Evolutionary conservation across 1,140 invertebrate species (phyloP), one percentile per base, ranked within the genome.

Genomic region (Galendromus occidentalis): DNA sequence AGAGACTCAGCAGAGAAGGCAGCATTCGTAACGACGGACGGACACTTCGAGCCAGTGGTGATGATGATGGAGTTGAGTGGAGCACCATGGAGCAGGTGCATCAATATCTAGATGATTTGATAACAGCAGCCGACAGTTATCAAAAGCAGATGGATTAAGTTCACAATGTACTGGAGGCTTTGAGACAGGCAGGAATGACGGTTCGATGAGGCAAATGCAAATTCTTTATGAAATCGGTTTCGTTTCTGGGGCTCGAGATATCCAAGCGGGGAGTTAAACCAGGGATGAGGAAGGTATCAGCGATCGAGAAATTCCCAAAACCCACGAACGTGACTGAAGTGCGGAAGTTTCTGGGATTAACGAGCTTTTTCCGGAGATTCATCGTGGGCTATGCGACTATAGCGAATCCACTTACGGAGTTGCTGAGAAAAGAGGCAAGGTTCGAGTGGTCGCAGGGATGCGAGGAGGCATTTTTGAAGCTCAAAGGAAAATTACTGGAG

Each of bases 341-440:
- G 0, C 55, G 69, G 28, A 22, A 45, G 12, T 75, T 77, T 47
- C 64, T 75, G 0, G 75, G 74, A 1, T 68, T 75, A 30, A 67
- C 69, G 7, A 68, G 70, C 7, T 77, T 74, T 51, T 75, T 73
- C 44, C 39, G 73, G 12, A 66, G 66, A 44, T 76, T 75, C 64
- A 71, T 77, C 7, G 33, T 45, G 44, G 64, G 70, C 44, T 75
- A 69, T 67, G 67, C 74, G 2, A 47, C 67, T n/a, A 68, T 74
- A 9, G 74, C 74, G 6, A 67, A 66, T 44, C 69, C 73, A 30
- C 68, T 81, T 25, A 69, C 74, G 12, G 65, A 73, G 2, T 68
- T 80, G 7, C 64, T 75, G 28, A 74, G 74, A 67, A 76, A 78
- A 69, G 71, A 77, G 7, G 64, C 22, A 14, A 7, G 28, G 7